Evolutionary conservation across 2,797 vertebrate species (phyloP).

Genomic region (Cetoscarus ocellatus): DNA sequence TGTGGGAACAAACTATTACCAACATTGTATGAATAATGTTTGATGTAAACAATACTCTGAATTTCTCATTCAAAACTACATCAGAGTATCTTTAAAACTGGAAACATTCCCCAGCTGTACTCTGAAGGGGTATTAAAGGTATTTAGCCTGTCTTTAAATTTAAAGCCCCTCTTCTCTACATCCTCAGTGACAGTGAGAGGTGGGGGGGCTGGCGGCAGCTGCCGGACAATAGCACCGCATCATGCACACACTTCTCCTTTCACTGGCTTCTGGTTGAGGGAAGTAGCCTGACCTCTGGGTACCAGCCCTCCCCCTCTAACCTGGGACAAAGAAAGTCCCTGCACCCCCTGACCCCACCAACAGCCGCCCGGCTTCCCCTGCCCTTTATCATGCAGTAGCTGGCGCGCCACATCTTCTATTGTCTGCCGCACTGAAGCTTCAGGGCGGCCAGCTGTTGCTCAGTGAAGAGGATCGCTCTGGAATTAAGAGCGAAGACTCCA

Average conservation of each 20-base stretch:
- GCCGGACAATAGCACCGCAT: slow-evolving; percentile 75
- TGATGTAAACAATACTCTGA: too few relatives aligned
- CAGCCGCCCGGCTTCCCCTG: slow-evolving; percentile 45
- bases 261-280: slow-evolving; percentile 57
- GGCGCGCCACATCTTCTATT: slow-evolving; percentile 62
- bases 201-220: slow-evolving; percentile 65
- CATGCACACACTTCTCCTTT: slow-evolving; percentile 77
- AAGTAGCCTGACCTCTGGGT: slow-evolving; percentile 74
- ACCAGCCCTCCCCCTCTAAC: slow-evolving; percentile 57
- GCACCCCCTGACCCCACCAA: slow-evolving; percentile 49
- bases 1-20: too few relatives aligned
- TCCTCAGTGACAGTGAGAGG: slow-evolving; percentile 38
- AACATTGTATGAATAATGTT: too few relatives aligned
- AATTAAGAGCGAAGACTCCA: slow-evolving; percentile 33
- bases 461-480: slow-evolving; percentile 15
- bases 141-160: slow-evolving; percentile 58
- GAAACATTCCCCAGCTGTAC: too few relatives aligned
- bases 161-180: slow-evolving; percentile 60
- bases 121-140: slow-evolving; percentile 15
- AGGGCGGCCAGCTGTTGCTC: slow-evolving; percentile 79
- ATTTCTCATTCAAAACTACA: too few relatives aligned
- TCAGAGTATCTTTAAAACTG: too few relatives aligned
- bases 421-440: slow-evolving; percentile 43
- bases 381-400: slow-evolving; percentile 59
- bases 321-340: slow-evolving; percentile 72